phyloP scores from a whole-genome alignment of 2,888 invertebrate species.

The Drosophila neutralis region DNA sequence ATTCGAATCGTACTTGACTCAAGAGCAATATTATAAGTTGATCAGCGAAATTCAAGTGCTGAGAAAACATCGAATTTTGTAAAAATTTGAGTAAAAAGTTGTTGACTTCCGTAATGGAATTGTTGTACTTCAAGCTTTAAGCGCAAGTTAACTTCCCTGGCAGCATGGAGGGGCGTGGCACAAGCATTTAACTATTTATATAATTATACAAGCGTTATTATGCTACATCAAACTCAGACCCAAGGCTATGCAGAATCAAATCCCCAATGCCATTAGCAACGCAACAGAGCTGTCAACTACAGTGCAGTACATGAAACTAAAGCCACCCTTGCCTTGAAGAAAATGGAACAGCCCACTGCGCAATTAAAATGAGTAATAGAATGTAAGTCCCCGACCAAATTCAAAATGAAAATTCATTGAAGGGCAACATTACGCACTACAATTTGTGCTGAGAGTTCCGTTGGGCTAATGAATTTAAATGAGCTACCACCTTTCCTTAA shows the following conservation, averaged over 20 bases:
- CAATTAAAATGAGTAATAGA: constrained; percentile 64
- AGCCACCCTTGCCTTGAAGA: constrained; percentile 50
- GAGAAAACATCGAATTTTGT: not conserved
- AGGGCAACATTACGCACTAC: constrained; percentile 38
- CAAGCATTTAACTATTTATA: constrained; percentile 40
- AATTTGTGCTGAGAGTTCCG: constrained; percentile 8
- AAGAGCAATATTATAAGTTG: not conserved
- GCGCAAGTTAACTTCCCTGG: not conserved
- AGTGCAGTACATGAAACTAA: constrained; percentile 37
- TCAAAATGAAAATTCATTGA: constrained; percentile 59
- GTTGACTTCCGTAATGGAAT: too few relatives aligned
- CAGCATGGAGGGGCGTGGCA: constrained; percentile 10
- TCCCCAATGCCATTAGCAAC: constrained; percentile 68
- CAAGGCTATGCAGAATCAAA: constrained; percentile 24
- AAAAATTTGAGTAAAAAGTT: not conserved
- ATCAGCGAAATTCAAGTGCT: rapidly evolving
- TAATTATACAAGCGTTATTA: constrained; percentile 59
- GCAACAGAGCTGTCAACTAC: constrained; percentile 67
- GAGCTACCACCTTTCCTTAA: constrained; percentile 48
- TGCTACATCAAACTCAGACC: constrained; percentile 51
- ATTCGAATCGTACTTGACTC: not conserved
- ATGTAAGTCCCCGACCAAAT: constrained; percentile 25
- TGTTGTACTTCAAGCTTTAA: not conserved
- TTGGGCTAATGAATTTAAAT: constrained; percentile 69
- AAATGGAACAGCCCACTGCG: constrained; percentile 38